Evolutionary conservation across 1,140 invertebrate genomes (phyloP).

Genomic region (Leptopilina clavipes): DNA sequence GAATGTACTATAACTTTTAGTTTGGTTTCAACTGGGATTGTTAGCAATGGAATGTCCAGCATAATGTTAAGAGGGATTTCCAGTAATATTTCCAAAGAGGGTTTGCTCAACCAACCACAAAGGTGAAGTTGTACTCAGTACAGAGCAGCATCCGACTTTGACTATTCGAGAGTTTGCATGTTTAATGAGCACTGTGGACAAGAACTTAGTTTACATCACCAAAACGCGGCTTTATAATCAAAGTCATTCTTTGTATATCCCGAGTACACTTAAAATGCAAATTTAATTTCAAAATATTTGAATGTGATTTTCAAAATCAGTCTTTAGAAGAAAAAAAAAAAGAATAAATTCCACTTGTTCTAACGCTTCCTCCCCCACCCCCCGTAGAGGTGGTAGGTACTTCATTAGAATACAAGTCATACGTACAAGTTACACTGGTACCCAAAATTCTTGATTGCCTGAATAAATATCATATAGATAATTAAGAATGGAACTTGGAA

Average conservation of each 20-base stretch:
- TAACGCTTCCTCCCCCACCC: too few relatives aligned
- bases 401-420: too few relatives aligned
- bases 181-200: slow-evolving; percentile 45
- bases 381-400: too few relatives aligned
- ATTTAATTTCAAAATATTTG: neutral
- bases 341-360: neutral
- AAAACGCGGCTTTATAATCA: slow-evolving; percentile 2
- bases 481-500: too few relatives aligned
- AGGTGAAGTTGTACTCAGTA: slow-evolving; percentile 25
- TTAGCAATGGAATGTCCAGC: slow-evolving; percentile 13
- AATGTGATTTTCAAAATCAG: slow-evolving; percentile 14
- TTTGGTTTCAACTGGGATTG: neutral
- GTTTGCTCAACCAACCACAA: slow-evolving; percentile 35
- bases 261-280: neutral
- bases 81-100: slow-evolving; percentile 43
- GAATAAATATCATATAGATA: too few relatives aligned
- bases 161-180: slow-evolving; percentile 44
- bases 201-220: slow-evolving; percentile 38
- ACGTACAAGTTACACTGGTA: too few relatives aligned
- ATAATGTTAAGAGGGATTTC: slow-evolving; percentile 37
- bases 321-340: neutral
- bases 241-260: neutral
- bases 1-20: neutral
- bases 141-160: slow-evolving; percentile 26
- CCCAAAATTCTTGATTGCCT: too few relatives aligned